Percentiles rank a stretch among this genome's conserved stretches.
Conservation (phyloP, 2,113 vertebrate genomes). For the Callaeas wilsoni region DNA sequence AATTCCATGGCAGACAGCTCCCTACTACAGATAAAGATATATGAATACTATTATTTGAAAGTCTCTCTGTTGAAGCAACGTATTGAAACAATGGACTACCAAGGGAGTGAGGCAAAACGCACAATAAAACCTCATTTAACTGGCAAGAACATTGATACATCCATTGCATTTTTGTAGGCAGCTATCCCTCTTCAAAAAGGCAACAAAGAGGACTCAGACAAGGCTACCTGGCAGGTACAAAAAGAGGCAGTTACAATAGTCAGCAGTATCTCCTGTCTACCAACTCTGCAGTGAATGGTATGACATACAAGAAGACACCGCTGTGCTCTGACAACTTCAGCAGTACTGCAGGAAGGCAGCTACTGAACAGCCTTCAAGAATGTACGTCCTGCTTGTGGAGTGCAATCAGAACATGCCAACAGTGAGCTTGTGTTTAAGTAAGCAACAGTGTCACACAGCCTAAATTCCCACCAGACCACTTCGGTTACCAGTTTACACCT, state of each 20-base stretch:
- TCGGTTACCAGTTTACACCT: background rate
- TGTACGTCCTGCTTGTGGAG: accelerated
- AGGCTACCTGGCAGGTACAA: background rate
- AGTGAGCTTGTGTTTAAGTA: background rate
- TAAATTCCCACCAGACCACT: background rate
- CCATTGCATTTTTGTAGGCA: background rate
- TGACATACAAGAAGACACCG: background rate
- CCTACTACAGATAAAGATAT: background rate
- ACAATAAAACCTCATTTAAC: background rate
- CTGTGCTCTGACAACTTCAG: background rate
- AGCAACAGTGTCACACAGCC: background rate
- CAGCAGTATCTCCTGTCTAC: background rate
- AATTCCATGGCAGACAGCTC: background rate
- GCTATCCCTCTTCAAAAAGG: background rate
- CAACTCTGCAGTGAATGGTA: background rate
- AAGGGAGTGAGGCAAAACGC: background rate
- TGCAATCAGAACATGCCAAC: background rate
- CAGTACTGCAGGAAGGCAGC: background rate
- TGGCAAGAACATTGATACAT: background rate
- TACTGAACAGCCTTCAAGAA: background rate
- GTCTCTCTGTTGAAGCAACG: background rate
- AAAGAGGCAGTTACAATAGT: background rate
- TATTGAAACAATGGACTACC: background rate
- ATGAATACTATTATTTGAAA: background rate
- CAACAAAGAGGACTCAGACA: background rate